Percentiles rank a stretch among this genome's conserved stretches.
These are phyloP conservation scores for Andrena flavipes DNA, from an alignment of 2,888 invertebrate genomes.

Conservation along the genomic window DNA sequence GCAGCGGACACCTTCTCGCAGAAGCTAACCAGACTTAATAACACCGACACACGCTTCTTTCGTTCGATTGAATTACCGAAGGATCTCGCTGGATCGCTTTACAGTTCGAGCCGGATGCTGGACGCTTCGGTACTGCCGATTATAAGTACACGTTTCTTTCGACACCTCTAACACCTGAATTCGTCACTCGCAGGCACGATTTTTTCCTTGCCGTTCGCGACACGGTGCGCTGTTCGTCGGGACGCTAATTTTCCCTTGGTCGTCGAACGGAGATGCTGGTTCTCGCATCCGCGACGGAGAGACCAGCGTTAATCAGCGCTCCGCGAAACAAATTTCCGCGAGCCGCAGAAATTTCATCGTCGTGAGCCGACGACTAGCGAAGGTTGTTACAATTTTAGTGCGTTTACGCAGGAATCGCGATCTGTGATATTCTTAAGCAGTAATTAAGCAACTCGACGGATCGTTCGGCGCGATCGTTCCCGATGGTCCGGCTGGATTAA, in stretches of 20 bases:
- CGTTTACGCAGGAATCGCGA: constrained; percentile 77
- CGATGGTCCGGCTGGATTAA: neutral
- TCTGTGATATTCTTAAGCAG: constrained; percentile 83
- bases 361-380: constrained; percentile 63
- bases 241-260: constrained; percentile 17
- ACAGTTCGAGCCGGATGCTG: neutral
- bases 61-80: neutral
- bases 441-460: constrained; percentile 70
- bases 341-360: constrained; percentile 48
- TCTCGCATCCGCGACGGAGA: neutral
- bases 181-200: neutral
- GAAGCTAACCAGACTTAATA: neutral
- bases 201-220: neutral
- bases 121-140: neutral
- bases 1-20: constrained; percentile 21
- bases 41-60: no score
- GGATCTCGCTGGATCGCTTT: neutral
- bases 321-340: constrained; percentile 40
- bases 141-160: neutral
- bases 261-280: constrained; percentile 29
- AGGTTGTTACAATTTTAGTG: constrained; percentile 67
- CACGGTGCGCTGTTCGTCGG: constrained; percentile 32
- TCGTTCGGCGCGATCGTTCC: constrained; percentile 17
- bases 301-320: neutral
- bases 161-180: constrained; percentile 22